phyloP scores from a whole-genome alignment of 2,888 invertebrate species.

The Tiphia femorata region DNA sequence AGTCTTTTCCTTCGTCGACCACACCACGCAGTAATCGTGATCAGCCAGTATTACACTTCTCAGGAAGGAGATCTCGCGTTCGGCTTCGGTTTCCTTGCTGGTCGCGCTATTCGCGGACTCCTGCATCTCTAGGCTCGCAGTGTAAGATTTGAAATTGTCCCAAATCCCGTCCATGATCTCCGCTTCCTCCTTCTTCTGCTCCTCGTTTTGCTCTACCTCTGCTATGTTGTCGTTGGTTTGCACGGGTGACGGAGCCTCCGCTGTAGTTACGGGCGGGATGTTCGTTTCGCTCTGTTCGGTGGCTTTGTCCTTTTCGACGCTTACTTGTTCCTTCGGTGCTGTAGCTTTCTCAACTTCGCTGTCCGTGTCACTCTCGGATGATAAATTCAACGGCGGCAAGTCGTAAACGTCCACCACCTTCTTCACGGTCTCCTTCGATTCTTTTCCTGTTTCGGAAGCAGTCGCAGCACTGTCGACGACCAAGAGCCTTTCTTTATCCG shows the following conservation, averaged over 20 bases:
- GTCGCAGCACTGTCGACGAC: background rate
- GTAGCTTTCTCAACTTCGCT: conserved; percentile 68
- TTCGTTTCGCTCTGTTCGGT: conserved; percentile 48
- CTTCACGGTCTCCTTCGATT: conserved; percentile 50
- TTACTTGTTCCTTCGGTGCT: conserved; percentile 47
- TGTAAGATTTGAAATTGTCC: conserved; percentile 83
- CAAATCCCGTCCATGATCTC: conserved; percentile 79
- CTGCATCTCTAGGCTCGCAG: conserved; percentile 75
- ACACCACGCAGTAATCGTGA: conserved; percentile 79
- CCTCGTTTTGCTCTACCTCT: conserved; percentile 58
- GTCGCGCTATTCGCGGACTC: conserved; percentile 25
- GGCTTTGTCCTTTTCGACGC: conserved; percentile 37
- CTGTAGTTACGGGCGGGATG: background rate
- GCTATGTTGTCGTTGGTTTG: conserved; percentile 41
- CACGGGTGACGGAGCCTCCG: background rate
- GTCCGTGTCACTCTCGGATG: conserved; percentile 86
- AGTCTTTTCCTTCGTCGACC: conserved; percentile 46
- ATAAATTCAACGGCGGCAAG: conserved; percentile 83
- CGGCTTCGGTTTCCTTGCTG: conserved; percentile 40
- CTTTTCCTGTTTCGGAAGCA: conserved; percentile 32
- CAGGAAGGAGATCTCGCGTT: conserved; percentile 48
- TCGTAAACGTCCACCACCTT: conserved; percentile 77
- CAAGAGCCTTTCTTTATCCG: conserved; percentile 16
- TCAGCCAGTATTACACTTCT: conserved; percentile 71
- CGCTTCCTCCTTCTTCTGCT: conserved; percentile 72